These are phyloP conservation scores for Itoplectis maculator DNA, from an alignment of 2,888 invertebrate genomes.

Conservation along the genomic window DNA sequence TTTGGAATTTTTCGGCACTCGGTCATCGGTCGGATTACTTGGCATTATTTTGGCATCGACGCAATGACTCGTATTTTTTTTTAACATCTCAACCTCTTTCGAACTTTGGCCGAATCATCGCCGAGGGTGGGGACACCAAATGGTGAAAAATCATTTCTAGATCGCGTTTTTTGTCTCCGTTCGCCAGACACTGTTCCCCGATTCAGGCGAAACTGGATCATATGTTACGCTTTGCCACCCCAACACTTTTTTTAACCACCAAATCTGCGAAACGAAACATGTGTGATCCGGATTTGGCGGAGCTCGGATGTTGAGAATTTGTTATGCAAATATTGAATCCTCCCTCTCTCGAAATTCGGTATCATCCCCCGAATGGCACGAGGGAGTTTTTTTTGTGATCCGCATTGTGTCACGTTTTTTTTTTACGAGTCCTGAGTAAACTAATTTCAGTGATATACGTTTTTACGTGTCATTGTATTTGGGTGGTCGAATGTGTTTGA, in stretches of 20 bases:
- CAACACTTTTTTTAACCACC: background rate
- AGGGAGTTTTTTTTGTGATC: background rate
- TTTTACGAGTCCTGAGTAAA: too few relatives aligned
- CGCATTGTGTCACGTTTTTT: background rate
- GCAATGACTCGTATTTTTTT: conserved; percentile 49
- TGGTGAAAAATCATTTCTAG: conserved; percentile 56
- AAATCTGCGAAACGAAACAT: conserved; percentile 29
- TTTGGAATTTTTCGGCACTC: background rate
- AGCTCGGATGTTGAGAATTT: conserved; percentile 26
- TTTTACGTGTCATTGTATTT: too few relatives aligned
- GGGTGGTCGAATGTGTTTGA: too few relatives aligned
- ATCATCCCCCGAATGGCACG: background rate
- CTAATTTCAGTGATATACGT: too few relatives aligned
- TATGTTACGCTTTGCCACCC: conserved; percentile 10
- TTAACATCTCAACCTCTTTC: conserved; percentile 24
- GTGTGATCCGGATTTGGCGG: conserved; percentile 9
- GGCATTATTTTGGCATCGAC: conserved; percentile 48
- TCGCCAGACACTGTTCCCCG: background rate
- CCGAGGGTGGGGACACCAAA: conserved; percentile 61
- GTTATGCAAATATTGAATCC: conserved; percentile 56
- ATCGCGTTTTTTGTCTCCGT: background rate
- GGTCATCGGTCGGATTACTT: conserved; percentile 50
- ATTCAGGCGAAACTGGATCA: conserved; percentile 26
- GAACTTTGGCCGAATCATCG: conserved; percentile 2
- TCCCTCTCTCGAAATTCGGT: conserved; percentile 2